Percentiles rank a stretch among this genome's conserved stretches.
Conservation (phyloP, 2,888 invertebrate genomes). For the Spilarctia lutea region DNA sequence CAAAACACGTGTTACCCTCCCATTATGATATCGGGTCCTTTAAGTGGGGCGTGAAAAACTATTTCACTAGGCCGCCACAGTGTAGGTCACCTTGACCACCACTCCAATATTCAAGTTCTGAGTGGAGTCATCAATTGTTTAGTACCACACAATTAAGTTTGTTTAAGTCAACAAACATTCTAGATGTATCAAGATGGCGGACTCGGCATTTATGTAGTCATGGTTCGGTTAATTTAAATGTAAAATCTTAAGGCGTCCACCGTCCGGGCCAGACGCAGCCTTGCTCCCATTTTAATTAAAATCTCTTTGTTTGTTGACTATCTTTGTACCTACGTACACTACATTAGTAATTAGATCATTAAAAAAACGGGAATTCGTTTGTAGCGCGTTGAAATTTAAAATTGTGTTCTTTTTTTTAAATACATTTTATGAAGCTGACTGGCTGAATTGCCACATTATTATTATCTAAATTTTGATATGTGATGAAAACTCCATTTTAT, state of each 20-base stretch:
- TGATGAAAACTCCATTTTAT: too few species aligned
- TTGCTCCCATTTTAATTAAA: slow-evolving; percentile 50
- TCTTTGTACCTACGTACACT: slow-evolving; percentile 47
- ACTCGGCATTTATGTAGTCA: slow-evolving; percentile 45
- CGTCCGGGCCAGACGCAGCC: slow-evolving; percentile 31
- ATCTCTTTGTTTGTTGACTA: slow-evolving; percentile 51
- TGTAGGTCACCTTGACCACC: too few species aligned
- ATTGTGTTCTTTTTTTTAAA: slow-evolving; percentile 6
- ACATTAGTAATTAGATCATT: slow-evolving; percentile 52
- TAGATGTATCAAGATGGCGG: slow-evolving; percentile 36
- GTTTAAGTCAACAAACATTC: slow-evolving; percentile 24
- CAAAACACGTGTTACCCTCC: too few species aligned
- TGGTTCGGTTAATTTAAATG: slow-evolving; percentile 57
- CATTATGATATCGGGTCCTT: too few species aligned
- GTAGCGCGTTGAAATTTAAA: slow-evolving; percentile 19
- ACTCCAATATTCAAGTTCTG: too few species aligned
- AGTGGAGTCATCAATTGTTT: not conserved
- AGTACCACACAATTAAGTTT: slow-evolving; percentile 7
- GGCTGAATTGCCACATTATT: too few species aligned
- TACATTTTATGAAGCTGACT: not conserved
- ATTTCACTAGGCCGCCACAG: too few species aligned
- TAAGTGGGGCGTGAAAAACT: too few species aligned
- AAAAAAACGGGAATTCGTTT: slow-evolving; percentile 28
- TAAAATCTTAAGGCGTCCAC: slow-evolving; percentile 52
- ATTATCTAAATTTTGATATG: too few species aligned